These are phyloP conservation scores for Drosophila nr. perissopoda DNA, from an alignment of 2,888 invertebrate genomes.

Conservation along the genomic window DNA sequence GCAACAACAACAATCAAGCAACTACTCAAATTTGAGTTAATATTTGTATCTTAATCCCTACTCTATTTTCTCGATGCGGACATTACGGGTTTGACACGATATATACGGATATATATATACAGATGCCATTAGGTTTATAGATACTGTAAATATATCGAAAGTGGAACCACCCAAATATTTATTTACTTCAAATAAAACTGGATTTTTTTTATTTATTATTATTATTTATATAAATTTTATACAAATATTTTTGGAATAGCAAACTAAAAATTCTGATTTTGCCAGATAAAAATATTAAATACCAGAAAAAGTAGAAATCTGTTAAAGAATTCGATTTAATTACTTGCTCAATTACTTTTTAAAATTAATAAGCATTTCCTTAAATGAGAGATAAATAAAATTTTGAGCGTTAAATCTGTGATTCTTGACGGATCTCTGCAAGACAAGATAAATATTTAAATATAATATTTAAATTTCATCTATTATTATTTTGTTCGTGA, in stretches of 20 bases:
- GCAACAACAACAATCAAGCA: not conserved
- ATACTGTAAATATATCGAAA: too few relatives aligned
- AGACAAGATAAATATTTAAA: not conserved
- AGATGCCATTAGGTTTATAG: not conserved
- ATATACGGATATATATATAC: not conserved
- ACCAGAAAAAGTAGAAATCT: not conserved
- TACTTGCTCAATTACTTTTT: too few relatives aligned
- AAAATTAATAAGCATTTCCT: not conserved
- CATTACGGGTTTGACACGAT: not conserved
- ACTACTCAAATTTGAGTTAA: constrained; percentile 46
- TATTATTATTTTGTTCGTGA: too few relatives aligned
- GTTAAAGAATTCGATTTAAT: too few relatives aligned
- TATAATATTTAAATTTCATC: not conserved
- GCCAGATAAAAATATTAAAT: not conserved
- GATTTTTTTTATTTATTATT: not conserved
- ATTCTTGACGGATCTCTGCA: not conserved
- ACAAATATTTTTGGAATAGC: not conserved
- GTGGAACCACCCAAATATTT: not conserved
- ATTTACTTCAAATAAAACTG: not conserved
- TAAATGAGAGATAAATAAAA: fast-evolving
- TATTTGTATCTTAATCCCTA: constrained; percentile 29
- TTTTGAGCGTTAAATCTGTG: not conserved
- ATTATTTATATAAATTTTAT: not conserved
- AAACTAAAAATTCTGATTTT: not conserved
- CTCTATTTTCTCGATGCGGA: not conserved